Evolutionary conservation across 2,888 invertebrate species (phyloP), one percentile per base, ranked within the genome.

Genomic region (Diloba caeruleocephala): DNA sequence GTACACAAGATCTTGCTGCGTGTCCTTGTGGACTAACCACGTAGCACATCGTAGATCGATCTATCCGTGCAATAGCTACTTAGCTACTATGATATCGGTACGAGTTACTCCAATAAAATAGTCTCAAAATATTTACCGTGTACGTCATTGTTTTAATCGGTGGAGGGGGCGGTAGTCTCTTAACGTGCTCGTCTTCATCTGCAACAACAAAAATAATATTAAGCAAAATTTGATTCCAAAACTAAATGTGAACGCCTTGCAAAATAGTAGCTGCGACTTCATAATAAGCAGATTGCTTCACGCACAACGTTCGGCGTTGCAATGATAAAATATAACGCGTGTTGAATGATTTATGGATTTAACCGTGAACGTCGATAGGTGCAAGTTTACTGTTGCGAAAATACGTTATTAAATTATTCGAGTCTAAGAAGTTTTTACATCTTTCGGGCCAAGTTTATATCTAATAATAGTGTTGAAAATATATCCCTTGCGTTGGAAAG

Each of bases 81-180:
- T n/a, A n/a, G n/a, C n/a, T n/a, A n/a, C n/a, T n/a, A n/a, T n/a
- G n/a, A n/a, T n/a, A n/a, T n/a, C n/a, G n/a, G 1, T 21, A 7
- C 19, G 5, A 3, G 5, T 19, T 5, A 5, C 19, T 19, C 3
- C 19, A 36, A 36, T 41, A 26, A 1, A 26, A 21, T 34, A 44
- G 15, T 13, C 14, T 15, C 1, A 19, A 34, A 39, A 34, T n/a
- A 42, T 95, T 94, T 87, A 96, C 97, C 92, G 95, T 96, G 82
- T 97, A 97, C 72, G 96, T 95, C 90, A 95, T 96, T 75, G 97
- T 97, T 91, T 96, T 96, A 77, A 96, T 95, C 29, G 96, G 96
- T 50, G 96, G 95, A 56, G 95, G 93, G 54, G 94, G 94, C 57
- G 95, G 94, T 82, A 95, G 93, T 82, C 95, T 95, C 85, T 95